These are phyloP conservation scores for Hyles euphorbiae DNA, from an alignment of 1,140 invertebrate genomes.

Conservation along the genomic window DNA sequence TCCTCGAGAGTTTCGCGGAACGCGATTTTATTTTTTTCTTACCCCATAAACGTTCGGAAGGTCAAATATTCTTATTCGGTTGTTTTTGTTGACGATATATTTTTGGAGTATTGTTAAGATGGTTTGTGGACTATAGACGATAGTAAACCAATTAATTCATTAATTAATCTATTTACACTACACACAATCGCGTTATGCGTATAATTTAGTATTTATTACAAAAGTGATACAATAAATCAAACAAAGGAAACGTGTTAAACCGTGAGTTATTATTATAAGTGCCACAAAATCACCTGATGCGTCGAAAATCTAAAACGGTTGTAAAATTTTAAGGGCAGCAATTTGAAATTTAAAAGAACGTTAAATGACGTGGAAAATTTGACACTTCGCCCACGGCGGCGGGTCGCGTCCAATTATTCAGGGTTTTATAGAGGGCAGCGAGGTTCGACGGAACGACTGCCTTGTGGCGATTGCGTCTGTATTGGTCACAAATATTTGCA, in stretches of 20 bases:
- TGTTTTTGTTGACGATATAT: slow-evolving; percentile 1
- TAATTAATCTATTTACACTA: too few species aligned
- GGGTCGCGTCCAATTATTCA: slow-evolving; percentile 19
- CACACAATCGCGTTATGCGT: too few species aligned
- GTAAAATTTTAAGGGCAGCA: slow-evolving; percentile 25
- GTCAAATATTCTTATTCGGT: slow-evolving; percentile 15
- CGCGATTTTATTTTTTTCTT: slow-evolving; percentile 24
- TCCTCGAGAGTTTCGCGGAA: slow-evolving; percentile 48
- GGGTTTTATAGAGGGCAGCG: not conserved
- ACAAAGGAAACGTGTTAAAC: too few species aligned
- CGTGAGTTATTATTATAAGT: not conserved
- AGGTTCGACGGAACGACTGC: not conserved
- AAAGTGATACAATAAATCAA: too few species aligned
- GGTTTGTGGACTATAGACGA: not conserved
- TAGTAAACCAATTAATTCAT: too few species aligned
- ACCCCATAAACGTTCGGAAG: slow-evolving; percentile 14
- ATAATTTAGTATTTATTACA: too few species aligned
- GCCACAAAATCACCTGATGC: slow-evolving; percentile 2
- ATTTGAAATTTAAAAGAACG: slow-evolving; percentile 38
- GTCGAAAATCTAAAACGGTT: slow-evolving; percentile 16
- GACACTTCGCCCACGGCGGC: slow-evolving; percentile 51
- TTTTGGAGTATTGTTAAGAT: too few species aligned
- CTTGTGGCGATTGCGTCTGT: too few species aligned
- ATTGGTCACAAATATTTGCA: too few species aligned
- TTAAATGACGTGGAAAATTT: slow-evolving; percentile 64